These are phyloP conservation scores for Illadopsis cleaveri DNA, from an alignment of 2,113 vertebrate genomes.

Conservation along the genomic window DNA sequence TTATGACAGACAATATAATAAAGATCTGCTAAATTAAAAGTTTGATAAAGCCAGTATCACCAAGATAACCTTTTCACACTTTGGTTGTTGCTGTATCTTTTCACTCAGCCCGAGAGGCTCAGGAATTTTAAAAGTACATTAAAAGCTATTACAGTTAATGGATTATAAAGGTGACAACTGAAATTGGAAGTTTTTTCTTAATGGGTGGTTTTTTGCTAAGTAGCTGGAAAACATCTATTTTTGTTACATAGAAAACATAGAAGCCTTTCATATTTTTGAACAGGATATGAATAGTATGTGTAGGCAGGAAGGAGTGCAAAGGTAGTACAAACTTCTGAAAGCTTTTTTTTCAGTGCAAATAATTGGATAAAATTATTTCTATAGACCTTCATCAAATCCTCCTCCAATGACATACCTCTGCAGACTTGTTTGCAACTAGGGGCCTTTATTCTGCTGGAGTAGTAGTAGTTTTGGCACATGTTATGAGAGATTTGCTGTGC, in stretches of 20 bases:
- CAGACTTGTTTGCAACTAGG: background rate
- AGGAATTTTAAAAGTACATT: background rate
- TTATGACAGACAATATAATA: background rate
- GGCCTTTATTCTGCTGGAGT: background rate
- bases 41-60: background rate
- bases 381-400: background rate
- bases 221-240: background rate
- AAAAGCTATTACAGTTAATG: background rate
- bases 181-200: background rate
- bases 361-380: background rate
- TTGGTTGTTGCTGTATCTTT: background rate
- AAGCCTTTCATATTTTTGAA: background rate
- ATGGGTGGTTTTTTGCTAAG: background rate
- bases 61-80: background rate
- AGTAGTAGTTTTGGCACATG: background rate
- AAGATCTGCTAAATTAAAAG: background rate
- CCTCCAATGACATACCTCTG: background rate
- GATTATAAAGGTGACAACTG: background rate
- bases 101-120: background rate
- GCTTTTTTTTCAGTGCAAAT: background rate
- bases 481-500: background rate
- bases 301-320: background rate
- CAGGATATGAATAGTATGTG: background rate
- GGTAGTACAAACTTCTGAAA: background rate
- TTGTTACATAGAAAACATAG: background rate